These are phyloP conservation scores for Pseudois nayaur DNA, from an alignment of 2,113 vertebrate genomes.

Conservation along the genomic window DNA sequence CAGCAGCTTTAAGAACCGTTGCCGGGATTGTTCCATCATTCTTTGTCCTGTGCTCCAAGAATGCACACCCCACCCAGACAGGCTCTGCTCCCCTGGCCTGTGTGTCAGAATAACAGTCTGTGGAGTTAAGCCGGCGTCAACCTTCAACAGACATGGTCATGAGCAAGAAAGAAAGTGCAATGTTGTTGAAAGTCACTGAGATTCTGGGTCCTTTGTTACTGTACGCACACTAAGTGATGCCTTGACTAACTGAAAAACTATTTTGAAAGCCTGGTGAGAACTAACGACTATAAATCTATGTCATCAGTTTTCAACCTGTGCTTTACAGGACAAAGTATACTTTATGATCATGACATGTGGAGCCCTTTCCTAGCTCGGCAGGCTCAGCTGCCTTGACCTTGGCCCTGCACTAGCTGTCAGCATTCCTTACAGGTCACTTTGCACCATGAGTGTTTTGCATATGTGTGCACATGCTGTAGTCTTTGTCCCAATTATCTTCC, in stretches of 20 bases:
- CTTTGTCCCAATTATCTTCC: background rate
- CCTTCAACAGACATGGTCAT: background rate
- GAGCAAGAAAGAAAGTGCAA: background rate
- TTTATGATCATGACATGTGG: background rate
- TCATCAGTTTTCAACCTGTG: background rate
- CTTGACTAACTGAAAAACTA: background rate
- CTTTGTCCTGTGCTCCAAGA: background rate
- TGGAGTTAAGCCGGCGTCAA: background rate
- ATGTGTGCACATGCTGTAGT: background rate
- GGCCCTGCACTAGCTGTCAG: background rate
- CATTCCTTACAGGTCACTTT: background rate
- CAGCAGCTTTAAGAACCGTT: background rate
- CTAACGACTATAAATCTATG: background rate
- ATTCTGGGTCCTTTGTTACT: background rate
- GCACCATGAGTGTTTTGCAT: background rate
- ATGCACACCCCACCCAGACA: background rate
- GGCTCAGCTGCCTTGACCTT: too few relatives aligned
- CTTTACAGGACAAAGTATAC: background rate
- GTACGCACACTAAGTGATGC: background rate
- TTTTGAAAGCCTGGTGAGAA: background rate
- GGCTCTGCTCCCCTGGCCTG: too few relatives aligned
- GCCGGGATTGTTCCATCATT: background rate
- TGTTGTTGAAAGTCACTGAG: background rate
- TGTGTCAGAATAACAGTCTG: background rate
- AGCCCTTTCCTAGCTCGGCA: background rate